Evolutionary conservation across 2,113 vertebrate genomes (phyloP), one percentile per base, ranked within the genome.

Genomic region (Cygnus buccinator): DNA sequence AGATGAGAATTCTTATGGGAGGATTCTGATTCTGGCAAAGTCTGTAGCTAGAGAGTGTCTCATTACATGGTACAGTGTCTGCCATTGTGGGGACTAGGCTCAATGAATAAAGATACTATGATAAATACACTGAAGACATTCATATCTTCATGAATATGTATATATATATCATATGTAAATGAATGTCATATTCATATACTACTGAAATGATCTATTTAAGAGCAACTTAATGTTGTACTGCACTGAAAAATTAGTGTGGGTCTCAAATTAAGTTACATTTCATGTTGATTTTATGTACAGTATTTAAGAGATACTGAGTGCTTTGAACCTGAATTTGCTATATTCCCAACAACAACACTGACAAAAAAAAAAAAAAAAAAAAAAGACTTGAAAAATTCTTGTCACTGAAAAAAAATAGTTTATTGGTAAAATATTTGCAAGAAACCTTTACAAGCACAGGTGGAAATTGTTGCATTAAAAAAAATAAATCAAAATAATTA

Each of bases 81-180:
- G 58, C 23, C 11, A 16, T 4, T 55, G 28, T n/a, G 22, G n/a
- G 19, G 46, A 82, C 11, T 10, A 59, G 44, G 5, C 29, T 78
- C 3, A 65, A 5, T 11, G 4, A 63, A 73, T 44, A 57, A 19
- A 59, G 29, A 6, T 33, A 12, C 3, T 22, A 2, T 0, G 0
- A 68, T 55, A 84, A 89, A 59, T 52, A 50, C 13, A 29, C 44
- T 44, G 44, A 44, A 44, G 44, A 44, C 18, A 44, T 44, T 44
- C 44, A 44, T 44, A 44, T 44, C 18, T 44, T 44, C 44, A 44
- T 44, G 44, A 44, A 44, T 44, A 44, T 44, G 17, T 44, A 18
- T 44, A 44, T 44, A 18, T 44, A 18, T 44, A 44, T 44, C 44
- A 44, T 44, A 44, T 8, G 17, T 44, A 18, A 18, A 44, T 44